Base-by-base conservation (phyloP, 2,113 vertebrate species). In the Rhizomys pruinosus region DNA sequence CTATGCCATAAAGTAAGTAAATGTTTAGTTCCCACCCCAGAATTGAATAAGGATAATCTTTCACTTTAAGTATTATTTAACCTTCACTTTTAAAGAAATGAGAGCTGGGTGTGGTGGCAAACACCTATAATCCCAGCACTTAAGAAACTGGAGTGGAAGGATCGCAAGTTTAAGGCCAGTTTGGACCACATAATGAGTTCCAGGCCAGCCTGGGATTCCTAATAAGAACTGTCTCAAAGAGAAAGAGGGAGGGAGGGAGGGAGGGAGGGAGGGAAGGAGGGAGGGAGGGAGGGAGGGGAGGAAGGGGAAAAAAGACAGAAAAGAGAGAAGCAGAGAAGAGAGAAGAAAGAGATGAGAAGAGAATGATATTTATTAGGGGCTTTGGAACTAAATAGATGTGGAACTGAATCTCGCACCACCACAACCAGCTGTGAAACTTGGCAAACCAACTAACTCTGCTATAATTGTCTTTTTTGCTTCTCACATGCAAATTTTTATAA, bases 61-160 rank as follows among this genome's bases (percentile, higher is more conserved):
- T 69, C 69, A 72, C 64, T 44, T 68, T 90, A 84, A 87, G 16
- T 86, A 63, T 78, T 61, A 88, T 82, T 86, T 93, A 61, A 61
- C 68, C 68, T 6, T 59, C 25, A 55, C 85, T 84, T 64, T 89
- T 29, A 92, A 90, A 80, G 52, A 90, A 85, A 84, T 82, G 42
- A 57, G 57, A 42, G 16, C 23, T 63, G 37, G 57, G 25, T 2
- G 25, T 63, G 79, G 37, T 44, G 37, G 5, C 37, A 64, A 57
- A 32, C 11, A 17, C 23, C 12, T 81, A 63, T 44, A 64, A 82
- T 3, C 59, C 57, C n/a, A 64, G 59, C 27, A 82, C 16, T 42
- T 63, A 32, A n/a, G 59, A 63, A 64, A 20, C 16, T n/a, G 52
- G 55, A 19, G 15, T n/a, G 47, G 29, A 27, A 34, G 17, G 29